Evolutionary conservation across 2,888 invertebrate species (phyloP), one percentile per base, ranked within the genome.

Genomic region (Desoria tigrina): DNA sequence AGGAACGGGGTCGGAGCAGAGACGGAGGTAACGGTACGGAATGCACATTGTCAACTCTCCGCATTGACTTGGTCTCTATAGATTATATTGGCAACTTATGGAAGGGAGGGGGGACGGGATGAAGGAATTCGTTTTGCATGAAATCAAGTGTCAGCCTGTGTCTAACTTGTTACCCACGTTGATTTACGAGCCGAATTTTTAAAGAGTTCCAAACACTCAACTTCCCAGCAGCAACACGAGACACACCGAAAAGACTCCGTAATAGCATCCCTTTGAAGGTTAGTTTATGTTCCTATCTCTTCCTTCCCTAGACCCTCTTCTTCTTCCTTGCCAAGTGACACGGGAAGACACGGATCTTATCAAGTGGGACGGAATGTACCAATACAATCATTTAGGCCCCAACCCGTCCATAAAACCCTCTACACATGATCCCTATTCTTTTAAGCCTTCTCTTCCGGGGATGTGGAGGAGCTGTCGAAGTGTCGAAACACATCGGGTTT

Each of bases 111-210:
- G 54, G 63, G 63, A 45, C 65, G 59, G 68, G 71, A 73, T 73
- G 63, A 45, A 66, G 59, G 68, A 73, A 73, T 73, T 72, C 69
- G 72, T 70, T 74, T 74, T 69, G 65, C 59, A 65, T 61, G 65
- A 69, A 74, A 74, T 72, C 72, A 74, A 74, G 67, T 74, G 74
- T 74, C 74, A 74, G 65, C 69, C 59, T 67, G 64, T 66, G 63
- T 71, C 73, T 68, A 68, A 69, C 61, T 71, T 71, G 69, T 66
- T 70, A 68, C 68, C 58, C 66, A 65, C 65, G 68, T 72, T 74
- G 72, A 74, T 74, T 74, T 74, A 74, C 70, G 74, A 72, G 65
- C 66, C 68, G 69, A 66, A 70, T 69, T 73, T 71, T 71, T 66
- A 51, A 63, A 57, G 27, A 57, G 61, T 67, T 65, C 61, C 63